Conservation (phyloP, 2,113 vertebrate species). For the Sprattus sprattus region DNA sequence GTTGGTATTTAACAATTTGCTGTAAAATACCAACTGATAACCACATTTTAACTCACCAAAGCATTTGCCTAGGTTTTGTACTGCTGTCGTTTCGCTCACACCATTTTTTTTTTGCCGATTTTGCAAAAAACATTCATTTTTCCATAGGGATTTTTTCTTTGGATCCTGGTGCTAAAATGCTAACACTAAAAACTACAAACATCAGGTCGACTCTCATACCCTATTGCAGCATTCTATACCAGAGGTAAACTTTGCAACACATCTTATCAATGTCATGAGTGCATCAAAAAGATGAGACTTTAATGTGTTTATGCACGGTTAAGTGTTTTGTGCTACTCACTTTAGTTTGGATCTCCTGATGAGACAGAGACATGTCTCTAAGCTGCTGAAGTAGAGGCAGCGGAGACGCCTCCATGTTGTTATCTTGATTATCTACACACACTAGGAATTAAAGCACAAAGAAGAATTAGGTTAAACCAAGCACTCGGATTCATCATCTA, state of each 20-base stretch:
- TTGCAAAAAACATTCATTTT: too few relatives aligned
- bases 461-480: background rate
- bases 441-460: slow-evolving; percentile 29
- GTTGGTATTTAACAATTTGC: too few relatives aligned
- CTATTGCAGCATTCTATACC: background rate
- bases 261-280: too few relatives aligned
- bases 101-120: too few relatives aligned
- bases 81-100: too few relatives aligned
- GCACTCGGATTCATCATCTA: background rate
- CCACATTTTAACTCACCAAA: too few relatives aligned
- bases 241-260: background rate
- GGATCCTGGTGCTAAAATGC: too few relatives aligned
- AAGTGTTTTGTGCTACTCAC: slow-evolving; percentile 40
- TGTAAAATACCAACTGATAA: too few relatives aligned
- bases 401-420: slow-evolving; percentile 30
- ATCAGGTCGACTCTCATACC: too few relatives aligned
- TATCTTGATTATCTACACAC: background rate
- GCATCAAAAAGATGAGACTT: background rate
- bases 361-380: slow-evolving; percentile 47
- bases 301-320: background rate
- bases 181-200: too few relatives aligned
- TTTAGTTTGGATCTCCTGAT: slow-evolving; percentile 54
- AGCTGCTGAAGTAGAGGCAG: slow-evolving; percentile 40
- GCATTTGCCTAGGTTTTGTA: too few relatives aligned
- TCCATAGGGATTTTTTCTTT: too few relatives aligned